Conservation (phyloP, 1,140 invertebrate genomes). For the Maniola jurtina region DNA sequence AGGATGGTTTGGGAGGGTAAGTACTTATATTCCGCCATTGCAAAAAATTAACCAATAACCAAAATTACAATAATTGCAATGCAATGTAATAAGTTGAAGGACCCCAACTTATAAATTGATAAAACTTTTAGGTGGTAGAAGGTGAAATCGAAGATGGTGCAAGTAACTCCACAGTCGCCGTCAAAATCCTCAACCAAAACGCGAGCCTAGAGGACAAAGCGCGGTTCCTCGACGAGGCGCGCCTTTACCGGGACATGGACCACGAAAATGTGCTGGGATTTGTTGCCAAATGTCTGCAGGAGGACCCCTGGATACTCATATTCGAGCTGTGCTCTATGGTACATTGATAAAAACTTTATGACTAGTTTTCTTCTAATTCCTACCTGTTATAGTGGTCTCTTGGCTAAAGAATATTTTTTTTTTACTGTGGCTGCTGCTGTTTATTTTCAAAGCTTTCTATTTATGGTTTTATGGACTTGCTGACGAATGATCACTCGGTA, state of each 20-base stretch:
- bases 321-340: slow-evolving; percentile 81
- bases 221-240: slow-evolving; percentile 84
- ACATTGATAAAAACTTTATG: slow-evolving; percentile 12
- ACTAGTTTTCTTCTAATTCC: too few species aligned
- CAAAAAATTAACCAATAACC: too few species aligned
- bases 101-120: neutral
- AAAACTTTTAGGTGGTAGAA: slow-evolving; percentile 81
- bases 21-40: slow-evolving; percentile 27
- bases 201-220: slow-evolving; percentile 82
- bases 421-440: too few species aligned
- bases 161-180: slow-evolving; percentile 72
- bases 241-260: slow-evolving; percentile 80
- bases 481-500: too few species aligned
- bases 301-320: slow-evolving; percentile 82
- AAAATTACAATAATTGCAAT: neutral
- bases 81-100: neutral
- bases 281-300: slow-evolving; percentile 77
- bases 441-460: too few species aligned
- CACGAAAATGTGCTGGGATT: slow-evolving; percentile 81
- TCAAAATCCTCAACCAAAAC: slow-evolving; percentile 85
- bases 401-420: too few species aligned
- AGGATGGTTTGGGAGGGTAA: slow-evolving; percentile 93
- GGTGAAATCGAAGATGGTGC: slow-evolving; percentile 78
- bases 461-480: too few species aligned
- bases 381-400: too few species aligned